phyloP scores from a whole-genome alignment of 2,888 invertebrate species.

The Noctua janthina region DNA sequence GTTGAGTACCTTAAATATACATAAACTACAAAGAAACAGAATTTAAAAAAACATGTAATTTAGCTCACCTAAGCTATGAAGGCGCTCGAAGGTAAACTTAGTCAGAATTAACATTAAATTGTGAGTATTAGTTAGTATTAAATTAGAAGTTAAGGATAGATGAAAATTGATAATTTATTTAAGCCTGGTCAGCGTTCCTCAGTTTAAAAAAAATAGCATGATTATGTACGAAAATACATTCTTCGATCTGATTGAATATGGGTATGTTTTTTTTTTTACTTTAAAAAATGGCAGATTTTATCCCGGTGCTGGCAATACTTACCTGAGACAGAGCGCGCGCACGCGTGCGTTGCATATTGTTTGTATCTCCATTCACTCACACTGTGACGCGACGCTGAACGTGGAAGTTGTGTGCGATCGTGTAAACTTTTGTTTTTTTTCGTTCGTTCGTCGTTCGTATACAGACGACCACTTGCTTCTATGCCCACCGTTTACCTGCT shows the following conservation, averaged over 20 bases:
- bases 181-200: not conserved
- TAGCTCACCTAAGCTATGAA: not conserved
- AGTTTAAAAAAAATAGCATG: not conserved
- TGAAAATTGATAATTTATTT: not conserved
- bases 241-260: not conserved
- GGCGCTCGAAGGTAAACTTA: not conserved
- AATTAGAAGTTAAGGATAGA: not conserved
- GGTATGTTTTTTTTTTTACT: not conserved
- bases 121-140: not conserved
- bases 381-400: slow-evolving; percentile 80
- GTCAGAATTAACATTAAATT: not conserved
- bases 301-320: slow-evolving; percentile 69
- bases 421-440: slow-evolving; percentile 83
- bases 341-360: slow-evolving; percentile 71
- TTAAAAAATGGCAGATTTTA: slow-evolving; percentile 10
- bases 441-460: slow-evolving; percentile 68
- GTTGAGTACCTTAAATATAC: not conserved
- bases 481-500: slow-evolving; percentile 80
- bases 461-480: slow-evolving; percentile 78
- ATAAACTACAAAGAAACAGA: not conserved
- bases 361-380: slow-evolving; percentile 84
- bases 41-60: not conserved
- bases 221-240: no score
- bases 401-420: slow-evolving; percentile 79
- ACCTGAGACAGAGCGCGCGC: slow-evolving; percentile 69